Base-by-base conservation (phyloP, 2,797 vertebrate genomes). In the Chanos chanos region DNA sequence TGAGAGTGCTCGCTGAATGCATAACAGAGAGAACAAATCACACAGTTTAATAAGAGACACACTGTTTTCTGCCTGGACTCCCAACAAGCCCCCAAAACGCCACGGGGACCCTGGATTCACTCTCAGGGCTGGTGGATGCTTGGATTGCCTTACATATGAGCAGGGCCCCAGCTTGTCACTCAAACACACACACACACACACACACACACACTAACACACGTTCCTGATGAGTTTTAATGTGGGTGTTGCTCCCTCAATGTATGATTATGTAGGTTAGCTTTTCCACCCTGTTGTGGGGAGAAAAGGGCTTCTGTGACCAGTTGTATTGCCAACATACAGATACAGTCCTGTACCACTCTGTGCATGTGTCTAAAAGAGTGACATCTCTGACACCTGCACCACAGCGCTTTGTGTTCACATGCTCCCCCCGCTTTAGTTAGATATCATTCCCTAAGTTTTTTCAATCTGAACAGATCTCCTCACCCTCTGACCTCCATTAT, bases 221-320 rank as follows among this genome's bases (percentile, higher is more conserved):
- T 75, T n/a, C 68, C 63, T 83, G 81, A 79, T 81, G 66, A 77
- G 71, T 75, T 73, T 71, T 89, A 86, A 87, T 86, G 83, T 87
- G 83, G 37, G 63, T 22, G 36, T 21, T 68, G 77, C 74, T 71
- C 73, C 64, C 74, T 83, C 77, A 77, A 73, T 31, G 54, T 81
- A 74, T 81, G 66, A 84, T 87, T 88, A 82, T 70, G 51, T 77
- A 78, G 69, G 80, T 88, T 88, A 87, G 87, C 80, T 83, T 74
- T 64, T 74, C 78, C 76, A 81, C 79, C 79, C 72, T 74, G 58
- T 75, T 27, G 27, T 56, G 62, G 64, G 19, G 16, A 28, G 5
- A 0, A 73, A 50, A 56, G 70, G 25, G 79, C 71, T 61, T 77
- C 74, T 81, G 73, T 81, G 80, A 80, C 76, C 77, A 77, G n/a